Evolutionary conservation across 2,888 invertebrate species (phyloP), one percentile per base, ranked within the genome.

Genomic region (Tineola bisselliella): DNA sequence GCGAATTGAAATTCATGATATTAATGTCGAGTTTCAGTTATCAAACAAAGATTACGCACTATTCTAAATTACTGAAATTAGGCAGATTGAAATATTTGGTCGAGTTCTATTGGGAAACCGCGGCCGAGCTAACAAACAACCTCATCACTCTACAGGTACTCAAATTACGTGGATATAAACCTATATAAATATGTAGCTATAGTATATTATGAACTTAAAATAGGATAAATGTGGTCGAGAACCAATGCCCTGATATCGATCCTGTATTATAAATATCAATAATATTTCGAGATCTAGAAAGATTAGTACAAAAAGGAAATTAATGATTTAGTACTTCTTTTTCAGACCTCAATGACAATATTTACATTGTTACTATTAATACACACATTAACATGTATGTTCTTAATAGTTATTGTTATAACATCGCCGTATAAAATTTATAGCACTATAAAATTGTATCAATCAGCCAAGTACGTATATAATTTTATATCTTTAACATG

Each of bases 41-140:
- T 11, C 69, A 74, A 0, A 1, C 74, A 43, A 67, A 60, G 4
- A 70, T 69, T 1, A 75, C 84, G 65, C 84, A 86, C 64, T 86
- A 83, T 63, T 67, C 82, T 11, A 75, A 84, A 1, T 66, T 67
- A 1, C 76, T 74, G 63, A 87, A 81, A 65, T 63, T 87, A 30
- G 67, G 82, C 1, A 68, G 86, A 63, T 64, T 84, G 31, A 83
- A 83, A 66, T 84, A 84, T 66, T 66, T 87, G 25, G 48, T 77
- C 1, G 78, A 84, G 61, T 87, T 86, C 66, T 84, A 86, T 66
- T 70, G 69, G 13, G 74, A 66, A 62, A 84, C 86, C 1, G 70
- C 84, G 0, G 74, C 75, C 0, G 82, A 82, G 64, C 74, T 87
- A 0, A 87, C 84, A 0, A 86, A 87, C 63, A 83, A 84, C 64